Conservation (phyloP, 1,140 invertebrate genomes). For the Brachystomella parvula region DNA sequence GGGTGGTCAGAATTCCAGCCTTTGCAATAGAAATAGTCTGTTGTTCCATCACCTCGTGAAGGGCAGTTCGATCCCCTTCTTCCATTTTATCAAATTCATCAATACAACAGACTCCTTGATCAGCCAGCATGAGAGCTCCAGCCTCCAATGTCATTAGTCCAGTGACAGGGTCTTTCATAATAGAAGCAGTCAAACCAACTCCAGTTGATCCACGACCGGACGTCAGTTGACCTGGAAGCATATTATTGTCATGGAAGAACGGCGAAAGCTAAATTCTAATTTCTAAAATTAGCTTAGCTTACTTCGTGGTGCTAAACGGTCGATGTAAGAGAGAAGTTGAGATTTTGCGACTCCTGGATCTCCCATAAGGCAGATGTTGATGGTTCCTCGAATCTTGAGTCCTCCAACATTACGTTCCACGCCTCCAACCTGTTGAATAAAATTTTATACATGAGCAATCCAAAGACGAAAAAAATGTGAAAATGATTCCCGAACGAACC, state of each 20-base stretch:
- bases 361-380: conserved; percentile 98
- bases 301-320: conserved; percentile 81
- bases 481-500: conserved; percentile 42
- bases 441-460: background rate
- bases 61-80: conserved; percentile 88
- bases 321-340: conserved; percentile 90
- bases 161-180: conserved; percentile 95
- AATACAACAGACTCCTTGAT: conserved; percentile 96
- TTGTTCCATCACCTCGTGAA: conserved; percentile 99
- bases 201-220: conserved; percentile 95
- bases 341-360: conserved; percentile 98
- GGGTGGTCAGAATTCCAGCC: conserved; percentile 95
- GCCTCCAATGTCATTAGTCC: conserved; percentile 97
- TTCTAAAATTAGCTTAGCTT: conserved; percentile 41
- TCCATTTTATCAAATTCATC: conserved; percentile 99
- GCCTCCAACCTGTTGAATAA: conserved; percentile 60
- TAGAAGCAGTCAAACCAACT: conserved; percentile 94
- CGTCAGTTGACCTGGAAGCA: conserved; percentile 69
- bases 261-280: background rate
- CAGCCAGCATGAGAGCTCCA: conserved; percentile 94
- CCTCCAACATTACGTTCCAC: conserved; percentile 76
- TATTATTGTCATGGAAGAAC: background rate
- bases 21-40: conserved; percentile 99
- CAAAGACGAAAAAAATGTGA: too few relatives aligned
- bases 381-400: conserved; percentile 72